Conservation (phyloP, 1,140 invertebrate genomes). For the Catajapyx aquilonaris region DNA sequence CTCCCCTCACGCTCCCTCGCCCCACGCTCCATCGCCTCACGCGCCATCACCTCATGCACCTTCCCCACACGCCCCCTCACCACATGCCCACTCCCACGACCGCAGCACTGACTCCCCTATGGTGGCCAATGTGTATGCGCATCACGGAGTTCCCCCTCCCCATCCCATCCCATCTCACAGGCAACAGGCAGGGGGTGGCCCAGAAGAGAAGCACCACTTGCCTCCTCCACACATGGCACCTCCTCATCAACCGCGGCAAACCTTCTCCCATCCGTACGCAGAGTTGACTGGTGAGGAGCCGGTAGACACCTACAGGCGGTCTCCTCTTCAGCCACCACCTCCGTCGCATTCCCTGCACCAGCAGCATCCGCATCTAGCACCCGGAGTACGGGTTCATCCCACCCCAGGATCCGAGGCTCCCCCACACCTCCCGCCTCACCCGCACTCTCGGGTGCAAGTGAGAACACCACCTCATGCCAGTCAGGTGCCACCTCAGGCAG, state of each 20-base stretch:
- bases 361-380: constrained; percentile 10
- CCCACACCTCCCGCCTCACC: constrained; percentile 27
- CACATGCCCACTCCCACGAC: constrained; percentile 31
- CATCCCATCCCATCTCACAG: constrained; percentile 8
- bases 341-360: constrained; percentile 2
- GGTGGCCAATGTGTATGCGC: constrained; percentile 42
- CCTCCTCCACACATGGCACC: too few species aligned
- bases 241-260: constrained; percentile 7
- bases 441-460: constrained; percentile 28
- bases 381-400: too few species aligned
- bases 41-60: constrained; percentile 23
- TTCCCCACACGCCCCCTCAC: constrained; percentile 28
- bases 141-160: constrained; percentile 22
- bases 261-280: constrained; percentile 10
- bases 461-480: constrained; percentile 45
- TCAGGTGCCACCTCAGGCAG: constrained; percentile 50
- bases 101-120: constrained; percentile 48
- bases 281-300: constrained; percentile 8
- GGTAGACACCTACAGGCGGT: constrained; percentile 18
- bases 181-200: too few species aligned
- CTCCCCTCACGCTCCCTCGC: background rate
- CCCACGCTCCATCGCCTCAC: constrained; percentile 21
- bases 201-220: too few species aligned
- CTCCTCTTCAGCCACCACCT: constrained; percentile 5
- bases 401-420: constrained; percentile 15